Percentiles rank a stretch among this genome's conserved stretches.
Evolutionary conservation across 2,888 invertebrate genomes (phyloP).

Genomic region (Standfussiana lucernea): DNA sequence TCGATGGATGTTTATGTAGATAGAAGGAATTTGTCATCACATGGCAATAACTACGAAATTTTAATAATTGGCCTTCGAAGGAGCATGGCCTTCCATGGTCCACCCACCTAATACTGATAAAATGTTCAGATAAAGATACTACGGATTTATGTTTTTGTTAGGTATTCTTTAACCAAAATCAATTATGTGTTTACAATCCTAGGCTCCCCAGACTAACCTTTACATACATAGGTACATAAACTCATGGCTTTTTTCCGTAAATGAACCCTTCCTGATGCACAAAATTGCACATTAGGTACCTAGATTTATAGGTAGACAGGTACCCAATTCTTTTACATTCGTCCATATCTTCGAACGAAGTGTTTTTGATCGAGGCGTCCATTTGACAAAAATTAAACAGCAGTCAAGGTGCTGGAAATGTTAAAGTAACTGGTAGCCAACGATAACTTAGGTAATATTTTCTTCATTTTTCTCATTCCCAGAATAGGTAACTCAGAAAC

Average conservation of each 20-base stretch:
- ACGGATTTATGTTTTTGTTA: background rate
- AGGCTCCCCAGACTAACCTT: background rate
- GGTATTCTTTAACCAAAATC: background rate
- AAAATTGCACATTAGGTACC: background rate
- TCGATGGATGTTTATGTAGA: too few species aligned
- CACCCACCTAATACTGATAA: slow-evolving; percentile 14
- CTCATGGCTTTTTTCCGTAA: background rate
- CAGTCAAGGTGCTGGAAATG: background rate
- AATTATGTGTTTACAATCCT: background rate
- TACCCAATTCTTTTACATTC: background rate
- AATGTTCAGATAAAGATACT: background rate
- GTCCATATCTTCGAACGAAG: background rate
- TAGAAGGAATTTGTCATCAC: too few species aligned
- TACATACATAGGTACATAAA: too few species aligned
- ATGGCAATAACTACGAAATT: too few species aligned
- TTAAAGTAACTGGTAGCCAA: slow-evolving; percentile 14
- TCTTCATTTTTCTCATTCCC: background rate
- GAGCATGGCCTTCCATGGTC: too few species aligned
- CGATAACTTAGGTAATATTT: slow-evolving; percentile 11
- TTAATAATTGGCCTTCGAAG: too few species aligned
- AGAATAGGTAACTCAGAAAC: slow-evolving; percentile 34
- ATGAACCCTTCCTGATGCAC: background rate
- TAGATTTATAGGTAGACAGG: background rate
- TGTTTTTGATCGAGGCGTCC: background rate
- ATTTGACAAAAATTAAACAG: background rate